Base-by-base conservation (phyloP, 53 echinoderm and acorn worm genomes). In the Arbacia lixula region DNA sequence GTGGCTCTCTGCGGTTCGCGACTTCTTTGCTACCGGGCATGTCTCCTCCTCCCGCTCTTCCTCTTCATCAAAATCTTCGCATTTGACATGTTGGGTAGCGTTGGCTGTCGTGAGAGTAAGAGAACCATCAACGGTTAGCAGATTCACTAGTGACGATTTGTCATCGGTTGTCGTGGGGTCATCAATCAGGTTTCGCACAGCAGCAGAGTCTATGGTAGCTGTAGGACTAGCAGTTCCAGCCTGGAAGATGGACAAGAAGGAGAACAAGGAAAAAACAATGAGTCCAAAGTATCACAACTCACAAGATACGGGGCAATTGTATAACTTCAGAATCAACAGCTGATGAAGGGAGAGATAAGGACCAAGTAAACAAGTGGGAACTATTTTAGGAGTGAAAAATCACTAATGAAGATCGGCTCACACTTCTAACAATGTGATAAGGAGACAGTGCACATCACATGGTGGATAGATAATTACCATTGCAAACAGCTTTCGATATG, bases 121-220 rank as follows among this genome's bases (percentile, higher is more conserved):
- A 57, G 77, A 57, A 37, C 19, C 58, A 37, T 55, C 26, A 16
- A 60, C 40, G 37, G 58, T 52, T 22, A 78, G n/a, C 22, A 78
- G 39, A 38, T 40, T 17, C 22, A 37, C 27, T 17, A 60, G 29
- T 28, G 79, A 78, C n/a, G 79, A 60, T 39, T 39, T 24, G 42
- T 24, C 56, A 6, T 76, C 41, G 8, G 36, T 60, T n/a, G 53
- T 53, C 30, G 60, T 78, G 19, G 75, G 32, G 79, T 57, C 38
- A 78, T 78, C 79, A 40, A 78, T 78, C 79, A 78, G 79, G 60
- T 41, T 78, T 78, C 79, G 79, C 79, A 78, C 79, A 78, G 79
- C 19, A 17, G 79, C 79, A 57, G 60, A 38, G 60, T 78, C 79
- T 5, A 78, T 60, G 60, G 79, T 78, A 60, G 79, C 36, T 41